Evolutionary conservation across 2,113 vertebrate species (phyloP), one percentile per base, ranked within the genome.

Genomic region (Camarhynchus parvulus): DNA sequence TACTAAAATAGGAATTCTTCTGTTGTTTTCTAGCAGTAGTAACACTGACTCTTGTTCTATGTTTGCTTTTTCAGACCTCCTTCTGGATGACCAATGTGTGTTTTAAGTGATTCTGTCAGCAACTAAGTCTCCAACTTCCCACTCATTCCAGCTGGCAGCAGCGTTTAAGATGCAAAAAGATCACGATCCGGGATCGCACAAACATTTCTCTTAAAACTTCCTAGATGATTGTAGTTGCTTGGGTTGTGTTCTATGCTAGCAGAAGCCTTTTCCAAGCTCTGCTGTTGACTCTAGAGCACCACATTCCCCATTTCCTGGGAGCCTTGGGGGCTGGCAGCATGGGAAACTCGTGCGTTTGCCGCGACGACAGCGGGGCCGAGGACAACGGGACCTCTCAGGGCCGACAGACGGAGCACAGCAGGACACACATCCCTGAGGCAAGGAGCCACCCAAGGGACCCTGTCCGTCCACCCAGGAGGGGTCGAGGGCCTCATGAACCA

Each of bases 151-250:
- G 61, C 97, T 93, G 76, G 90, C 87, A 94, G 89, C 94, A 41
- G 69, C 91, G 18, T 81, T 91, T 93, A 97, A 42, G 80, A 98
- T 98, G 98, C 97, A 91, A 91, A 96, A 94, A 55, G 74, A 72
- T 69, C 96, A 23, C 97, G 72, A 47, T 95, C 97, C 90, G 63
- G 92, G 95, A 97, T 97, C 94, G 83, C 96, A 94, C 97, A 96
- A 97, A 98, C 97, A 97, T 91, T 94, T 93, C 94, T 95, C 94
- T 61, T 97, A 93, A 98, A 98, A 96, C 97, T 97, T 98, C 96
- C 97, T 99, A 98, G 99, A 99, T 99, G 99, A 99, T 99, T 98
- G 98, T 99, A 98, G 98, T 98, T 95, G 98, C 99, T 97, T 99
- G 98, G 98, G 98, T 99, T 96, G 98, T 98, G 98, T 99, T 99